Evolutionary conservation across 2,797 vertebrate species (phyloP).

Genomic region (Tenualosa thibaudeaui): DNA sequence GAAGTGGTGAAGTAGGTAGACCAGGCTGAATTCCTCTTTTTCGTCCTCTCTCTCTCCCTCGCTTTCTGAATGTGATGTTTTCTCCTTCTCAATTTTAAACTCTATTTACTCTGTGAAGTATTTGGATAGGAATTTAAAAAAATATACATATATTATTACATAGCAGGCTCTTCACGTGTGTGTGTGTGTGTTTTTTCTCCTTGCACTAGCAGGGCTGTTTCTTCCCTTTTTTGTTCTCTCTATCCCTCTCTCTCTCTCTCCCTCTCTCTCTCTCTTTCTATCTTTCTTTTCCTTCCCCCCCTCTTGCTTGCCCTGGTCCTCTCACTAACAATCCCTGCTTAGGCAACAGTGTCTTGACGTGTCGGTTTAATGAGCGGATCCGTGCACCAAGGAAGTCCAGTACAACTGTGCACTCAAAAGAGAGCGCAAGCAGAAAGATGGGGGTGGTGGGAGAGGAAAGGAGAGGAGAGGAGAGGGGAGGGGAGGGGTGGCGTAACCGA

Average conservation of each 20-base stretch:
- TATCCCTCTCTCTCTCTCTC: conserved; percentile 28
- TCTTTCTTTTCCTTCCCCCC: conserved; percentile 37
- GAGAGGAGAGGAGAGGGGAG: background rate
- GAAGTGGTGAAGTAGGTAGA: conserved; percentile 70
- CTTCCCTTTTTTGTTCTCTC: conserved; percentile 22
- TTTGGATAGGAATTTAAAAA: conserved; percentile 46
- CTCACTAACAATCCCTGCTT: conserved; percentile 76
- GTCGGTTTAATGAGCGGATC: conserved; percentile 80
- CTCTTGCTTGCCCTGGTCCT: conserved; percentile 41
- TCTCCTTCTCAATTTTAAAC: background rate
- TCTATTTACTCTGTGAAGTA: conserved; percentile 38
- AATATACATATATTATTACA: conserved; percentile 38
- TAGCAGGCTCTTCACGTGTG: conserved; percentile 48
- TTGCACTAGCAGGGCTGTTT: conserved; percentile 68
- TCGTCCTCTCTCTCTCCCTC: conserved; percentile 50
- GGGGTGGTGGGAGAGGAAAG: background rate
- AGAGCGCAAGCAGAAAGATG: conserved; percentile 26
- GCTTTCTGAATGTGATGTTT: conserved; percentile 11
- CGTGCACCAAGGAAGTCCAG: conserved; percentile 73
- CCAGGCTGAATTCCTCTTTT: conserved; percentile 71
- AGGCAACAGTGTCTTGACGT: conserved; percentile 79
- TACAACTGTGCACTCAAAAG: conserved; percentile 60
- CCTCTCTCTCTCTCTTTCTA: conserved; percentile 5
- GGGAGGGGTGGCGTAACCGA: conserved; percentile 38
- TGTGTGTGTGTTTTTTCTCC: background rate